Percentiles rank a stretch among this genome's conserved stretches.
phyloP scores from a whole-genome alignment of 2,113 vertebrate genomes.

The Noturus placidus region DNA sequence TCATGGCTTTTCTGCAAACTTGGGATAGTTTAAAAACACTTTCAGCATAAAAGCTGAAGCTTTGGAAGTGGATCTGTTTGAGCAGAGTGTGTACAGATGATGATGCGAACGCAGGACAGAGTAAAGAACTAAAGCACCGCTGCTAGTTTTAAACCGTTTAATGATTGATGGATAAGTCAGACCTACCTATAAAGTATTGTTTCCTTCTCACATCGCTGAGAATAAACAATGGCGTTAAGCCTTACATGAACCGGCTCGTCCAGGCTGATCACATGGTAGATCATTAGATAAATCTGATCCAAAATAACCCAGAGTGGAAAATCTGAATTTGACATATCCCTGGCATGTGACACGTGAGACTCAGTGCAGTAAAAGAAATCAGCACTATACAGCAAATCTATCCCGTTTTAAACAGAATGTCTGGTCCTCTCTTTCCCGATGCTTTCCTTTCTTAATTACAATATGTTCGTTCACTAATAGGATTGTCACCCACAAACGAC shows the following conservation, averaged over 20 bases:
- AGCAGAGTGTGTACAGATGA: background rate
- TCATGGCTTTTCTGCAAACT: too few relatives aligned
- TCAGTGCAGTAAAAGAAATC: constrained; percentile 62
- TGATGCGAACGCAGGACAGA: background rate
- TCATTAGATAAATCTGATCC: constrained; percentile 64
- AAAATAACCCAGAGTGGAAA: constrained; percentile 63
- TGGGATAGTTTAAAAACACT: too few relatives aligned
- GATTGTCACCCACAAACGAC: constrained; percentile 75
- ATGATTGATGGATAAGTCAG: background rate
- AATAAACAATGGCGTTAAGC: background rate
- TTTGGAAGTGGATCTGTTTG: background rate
- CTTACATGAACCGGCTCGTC: background rate
- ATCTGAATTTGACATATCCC: constrained; percentile 61
- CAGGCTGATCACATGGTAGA: constrained; percentile 65
- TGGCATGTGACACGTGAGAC: constrained; percentile 62
- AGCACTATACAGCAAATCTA: constrained; percentile 53
- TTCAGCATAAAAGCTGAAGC: background rate
- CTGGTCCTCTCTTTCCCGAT: constrained; percentile 65
- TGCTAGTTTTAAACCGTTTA: background rate
- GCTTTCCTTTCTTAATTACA: constrained; percentile 76
- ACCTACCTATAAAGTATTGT: background rate
- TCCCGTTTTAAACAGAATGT: constrained; percentile 58
- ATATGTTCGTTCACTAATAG: constrained; percentile 76
- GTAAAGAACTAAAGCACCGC: background rate
- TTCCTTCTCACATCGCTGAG: background rate